Evolutionary conservation across 2,888 invertebrate genomes (phyloP).

Genomic region (Clepsis dumicolana): DNA sequence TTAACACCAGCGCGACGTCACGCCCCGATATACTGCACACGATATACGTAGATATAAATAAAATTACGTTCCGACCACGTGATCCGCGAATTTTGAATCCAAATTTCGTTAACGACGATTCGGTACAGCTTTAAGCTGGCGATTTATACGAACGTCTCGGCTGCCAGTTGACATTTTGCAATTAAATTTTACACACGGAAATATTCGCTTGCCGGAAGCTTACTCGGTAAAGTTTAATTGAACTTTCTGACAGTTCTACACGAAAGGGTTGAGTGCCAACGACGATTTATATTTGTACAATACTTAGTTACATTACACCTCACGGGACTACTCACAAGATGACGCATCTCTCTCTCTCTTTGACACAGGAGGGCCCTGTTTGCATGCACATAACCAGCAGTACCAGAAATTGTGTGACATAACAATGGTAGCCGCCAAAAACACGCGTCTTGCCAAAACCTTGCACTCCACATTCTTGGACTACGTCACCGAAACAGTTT

Average conservation of each 20-base stretch:
- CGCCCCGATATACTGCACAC: constrained; percentile 28
- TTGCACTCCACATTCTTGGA: constrained; percentile 34
- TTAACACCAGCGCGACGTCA: constrained; percentile 32
- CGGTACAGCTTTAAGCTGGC: constrained; percentile 1
- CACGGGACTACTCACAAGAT: not conserved
- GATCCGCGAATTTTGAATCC: constrained; percentile 27
- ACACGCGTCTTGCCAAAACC: constrained; percentile 20
- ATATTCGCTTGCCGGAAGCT: constrained; percentile 9
- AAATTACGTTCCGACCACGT: constrained; percentile 38
- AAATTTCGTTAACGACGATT: constrained; percentile 24
- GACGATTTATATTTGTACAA: not conserved
- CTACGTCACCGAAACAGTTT: constrained; percentile 13
- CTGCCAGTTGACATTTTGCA: constrained; percentile 7
- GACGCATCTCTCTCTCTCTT: not conserved
- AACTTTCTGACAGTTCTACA: constrained; percentile 1
- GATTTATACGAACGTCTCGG: not conserved
- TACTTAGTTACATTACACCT: not conserved
- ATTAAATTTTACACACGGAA: constrained; percentile 4
- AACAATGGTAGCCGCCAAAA: constrained; percentile 27
- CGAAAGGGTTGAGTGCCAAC: constrained; percentile 3
- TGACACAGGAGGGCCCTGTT: constrained; percentile 2
- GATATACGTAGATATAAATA: constrained; percentile 43
- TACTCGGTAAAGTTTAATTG: not conserved
- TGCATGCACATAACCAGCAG: not conserved
- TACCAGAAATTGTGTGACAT: constrained; percentile 30